These are phyloP conservation scores for Bucorvus abyssinicus DNA, from an alignment of 2,797 vertebrate species.

Conservation along the genomic window DNA sequence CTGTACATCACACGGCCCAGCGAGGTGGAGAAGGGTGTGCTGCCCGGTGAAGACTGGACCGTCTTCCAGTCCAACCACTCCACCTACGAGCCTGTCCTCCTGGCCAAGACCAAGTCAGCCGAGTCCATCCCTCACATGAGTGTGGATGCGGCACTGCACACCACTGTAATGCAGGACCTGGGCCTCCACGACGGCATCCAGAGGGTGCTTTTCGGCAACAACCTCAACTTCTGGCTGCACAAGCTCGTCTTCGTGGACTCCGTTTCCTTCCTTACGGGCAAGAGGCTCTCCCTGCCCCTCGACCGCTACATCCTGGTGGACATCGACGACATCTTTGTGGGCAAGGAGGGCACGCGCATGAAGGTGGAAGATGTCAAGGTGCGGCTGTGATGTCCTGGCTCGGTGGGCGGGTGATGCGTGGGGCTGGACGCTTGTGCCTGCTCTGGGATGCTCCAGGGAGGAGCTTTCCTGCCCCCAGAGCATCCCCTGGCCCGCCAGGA, in stretches of 20 bases:
- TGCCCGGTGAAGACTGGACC: conserved; percentile 97
- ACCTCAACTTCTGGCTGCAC: conserved; percentile 97
- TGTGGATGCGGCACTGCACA: conserved; percentile 85
- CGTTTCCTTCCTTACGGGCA: conserved; percentile 93
- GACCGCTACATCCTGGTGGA: conserved; percentile 97
- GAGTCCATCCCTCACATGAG: conserved; percentile 89
- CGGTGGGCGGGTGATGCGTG: not conserved
- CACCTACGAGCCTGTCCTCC: conserved; percentile 92
- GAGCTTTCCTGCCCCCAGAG: not conserved
- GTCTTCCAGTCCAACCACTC: conserved; percentile 99
- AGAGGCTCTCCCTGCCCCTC: conserved; percentile 90
- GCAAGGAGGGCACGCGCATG: conserved; percentile 98
- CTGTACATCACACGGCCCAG: conserved; percentile 93
- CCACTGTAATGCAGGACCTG: conserved; percentile 97
- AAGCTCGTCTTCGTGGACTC: conserved; percentile 96
- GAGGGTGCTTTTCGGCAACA: conserved; percentile 96
- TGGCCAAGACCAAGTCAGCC: conserved; percentile 92
- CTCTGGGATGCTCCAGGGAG: not conserved
- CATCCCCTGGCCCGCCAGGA: not conserved
- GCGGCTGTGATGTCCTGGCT: not conserved
- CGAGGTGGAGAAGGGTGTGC: conserved; percentile 89
- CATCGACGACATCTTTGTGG: conserved; percentile 98
- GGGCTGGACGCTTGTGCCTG: not conserved
- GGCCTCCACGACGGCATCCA: conserved; percentile 97
- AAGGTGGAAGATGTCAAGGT: conserved; percentile 98